These are phyloP conservation scores for Amphipyra tragopoginis DNA, from an alignment of 2,888 invertebrate species.

Conservation along the genomic window DNA sequence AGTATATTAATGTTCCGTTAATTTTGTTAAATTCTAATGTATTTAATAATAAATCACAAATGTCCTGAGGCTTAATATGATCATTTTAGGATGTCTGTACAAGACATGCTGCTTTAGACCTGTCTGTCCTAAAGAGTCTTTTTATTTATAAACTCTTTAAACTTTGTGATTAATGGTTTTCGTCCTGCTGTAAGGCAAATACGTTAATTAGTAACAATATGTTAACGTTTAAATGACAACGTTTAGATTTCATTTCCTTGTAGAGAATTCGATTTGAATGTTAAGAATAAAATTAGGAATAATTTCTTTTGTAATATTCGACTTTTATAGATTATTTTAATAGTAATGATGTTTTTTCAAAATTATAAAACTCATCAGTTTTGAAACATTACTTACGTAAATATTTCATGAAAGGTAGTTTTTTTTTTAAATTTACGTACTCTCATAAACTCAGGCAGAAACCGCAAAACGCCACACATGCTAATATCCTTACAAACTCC, in stretches of 20 bases:
- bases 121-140: conserved; percentile 45
- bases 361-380: too few relatives aligned
- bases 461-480: too few relatives aligned
- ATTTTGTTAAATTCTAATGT: conserved; percentile 29
- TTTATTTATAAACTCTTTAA: conserved; percentile 57
- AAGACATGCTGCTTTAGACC: conserved; percentile 35
- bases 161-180: conserved; percentile 59
- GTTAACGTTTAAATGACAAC: conserved; percentile 45
- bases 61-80: conserved; percentile 39
- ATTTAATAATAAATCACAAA: conserved; percentile 41
- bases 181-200: conserved; percentile 55
- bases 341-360: too few relatives aligned
- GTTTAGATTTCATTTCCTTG: conserved; percentile 40
- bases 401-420: too few relatives aligned
- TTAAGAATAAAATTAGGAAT: conserved; percentile 2
- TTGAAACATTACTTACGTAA: too few relatives aligned
- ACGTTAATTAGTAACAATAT: conserved; percentile 62
- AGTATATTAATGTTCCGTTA: conserved; percentile 17
- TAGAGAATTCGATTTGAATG: not conserved
- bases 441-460: too few relatives aligned
- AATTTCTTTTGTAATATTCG: not conserved
- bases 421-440: too few relatives aligned
- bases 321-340: too few relatives aligned
- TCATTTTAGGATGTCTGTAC: conserved; percentile 23
- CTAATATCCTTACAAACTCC: too few relatives aligned